Evolutionary conservation across 2,113 vertebrate genomes (phyloP), one percentile per base, ranked within the genome.

Genomic region (Parus major): DNA sequence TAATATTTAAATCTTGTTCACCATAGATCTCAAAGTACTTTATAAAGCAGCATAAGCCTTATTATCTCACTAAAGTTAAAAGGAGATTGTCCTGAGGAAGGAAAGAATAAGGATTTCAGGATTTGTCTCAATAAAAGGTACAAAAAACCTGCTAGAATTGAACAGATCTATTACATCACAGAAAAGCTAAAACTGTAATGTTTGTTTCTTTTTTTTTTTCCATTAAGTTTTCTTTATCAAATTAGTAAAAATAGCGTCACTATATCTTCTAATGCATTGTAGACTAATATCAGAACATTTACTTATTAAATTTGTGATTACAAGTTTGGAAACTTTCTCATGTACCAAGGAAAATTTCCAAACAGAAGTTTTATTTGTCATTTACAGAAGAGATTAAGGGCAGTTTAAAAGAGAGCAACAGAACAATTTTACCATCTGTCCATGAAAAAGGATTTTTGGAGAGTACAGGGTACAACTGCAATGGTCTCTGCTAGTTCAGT

Each of bases 1-100:
- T 77, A 93, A 71, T 79, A 91, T 82, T 93, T 88, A 91, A 80
- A 90, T 70, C 79, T 86, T 82, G 80, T 73, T 93, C 90, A 81
- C 39, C 31, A 60, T 2, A 90, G 46, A 66, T 69, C 59, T 94
- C 63, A 41, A 80, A 90, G 75, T 42, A 82, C 28, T 75, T 86
- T 39, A 75, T 79, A 88, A 90, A 84, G 92, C 49, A 93, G 21
- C 14, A 35, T 76, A 93, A 90, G 68, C 53, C 73, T 83, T 76
- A 73, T 81, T 86, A 85, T 71, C 77, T 82, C 59, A 41, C 12
- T 92, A 63, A 88, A 94, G 68, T 81, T 92, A 83, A 94, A 90
- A 90, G 46, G 19, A 88, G 75, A 78, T 86, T 94, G 81, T 92
- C 66, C 75, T 18, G 23, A 89, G 50, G 49, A 95, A 90, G 70